These are phyloP conservation scores for Drosophila trichaetosa DNA, from an alignment of 2,888 invertebrate species.

Conservation along the genomic window DNA sequence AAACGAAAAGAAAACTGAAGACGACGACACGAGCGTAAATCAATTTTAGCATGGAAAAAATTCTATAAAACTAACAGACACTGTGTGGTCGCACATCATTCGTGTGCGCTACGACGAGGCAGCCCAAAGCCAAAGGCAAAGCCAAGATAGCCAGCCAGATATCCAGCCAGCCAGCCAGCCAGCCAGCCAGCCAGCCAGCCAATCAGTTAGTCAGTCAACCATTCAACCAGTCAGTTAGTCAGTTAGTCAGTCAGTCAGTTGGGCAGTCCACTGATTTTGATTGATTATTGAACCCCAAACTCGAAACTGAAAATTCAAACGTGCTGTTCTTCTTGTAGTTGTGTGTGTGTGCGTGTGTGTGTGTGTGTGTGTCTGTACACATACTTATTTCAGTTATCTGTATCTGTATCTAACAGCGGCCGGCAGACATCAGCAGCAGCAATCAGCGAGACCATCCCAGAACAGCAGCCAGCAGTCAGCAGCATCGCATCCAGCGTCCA, in stretches of 20 bases:
- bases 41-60: conserved; percentile 80
- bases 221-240: conserved; percentile 21
- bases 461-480: conserved; percentile 25
- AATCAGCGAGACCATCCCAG: conserved; percentile 7
- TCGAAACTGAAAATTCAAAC: conserved; percentile 54
- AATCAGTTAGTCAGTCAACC: conserved; percentile 30
- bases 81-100: conserved; percentile 80
- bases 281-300: conserved; percentile 71
- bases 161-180: conserved; percentile 33
- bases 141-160: conserved; percentile 44
- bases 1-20: conserved; percentile 78
- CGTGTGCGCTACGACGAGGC: conserved; percentile 71
- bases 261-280: conserved; percentile 59
- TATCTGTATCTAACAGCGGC: conserved; percentile 65
- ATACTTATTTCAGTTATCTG: conserved; percentile 49
- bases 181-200: conserved; percentile 25
- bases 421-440: conserved; percentile 46
- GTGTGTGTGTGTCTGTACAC: conserved; percentile 14
- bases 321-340: conserved; percentile 11
- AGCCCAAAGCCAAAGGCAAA: conserved; percentile 52
- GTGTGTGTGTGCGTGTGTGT: neutral
- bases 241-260: conserved; percentile 36
- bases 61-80: conserved; percentile 83
- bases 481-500: conserved; percentile 44
- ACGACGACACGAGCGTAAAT: conserved; percentile 80